These are phyloP conservation scores for Eulimnadia texana DNA, from an alignment of 1,140 invertebrate species.

Conservation along the genomic window DNA sequence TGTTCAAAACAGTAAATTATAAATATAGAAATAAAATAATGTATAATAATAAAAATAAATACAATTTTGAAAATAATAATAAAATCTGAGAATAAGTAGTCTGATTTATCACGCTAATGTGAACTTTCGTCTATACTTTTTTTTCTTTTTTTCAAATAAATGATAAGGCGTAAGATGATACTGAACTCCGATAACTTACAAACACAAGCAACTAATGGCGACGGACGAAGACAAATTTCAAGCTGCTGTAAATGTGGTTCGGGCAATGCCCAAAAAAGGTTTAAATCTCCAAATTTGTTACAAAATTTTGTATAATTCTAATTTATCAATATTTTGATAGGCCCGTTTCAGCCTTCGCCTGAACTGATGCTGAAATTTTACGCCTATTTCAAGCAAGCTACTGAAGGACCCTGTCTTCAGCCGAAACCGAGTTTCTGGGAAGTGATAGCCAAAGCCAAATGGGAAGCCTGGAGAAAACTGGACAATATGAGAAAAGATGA, in stretches of 20 bases:
- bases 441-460: conserved; percentile 72
- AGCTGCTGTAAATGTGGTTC: conserved; percentile 74
- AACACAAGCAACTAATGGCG: not conserved
- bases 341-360: conserved; percentile 86
- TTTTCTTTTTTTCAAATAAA: not conserved
- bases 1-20: not conserved
- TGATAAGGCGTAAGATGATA: too few species aligned
- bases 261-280: conserved; percentile 77
- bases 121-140: not conserved
- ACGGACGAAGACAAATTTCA: conserved; percentile 56
- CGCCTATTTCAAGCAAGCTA: conserved; percentile 87
- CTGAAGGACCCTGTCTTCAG: conserved; percentile 64
- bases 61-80: too few species aligned
- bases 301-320: not conserved
- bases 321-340: conserved; percentile 34
- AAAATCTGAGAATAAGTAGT: too few species aligned
- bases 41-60: too few species aligned
- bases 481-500: conserved; percentile 58
- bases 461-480: conserved; percentile 77
- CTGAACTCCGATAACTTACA: not conserved
- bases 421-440: conserved; percentile 81
- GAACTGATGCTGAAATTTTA: conserved; percentile 88
- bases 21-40: too few species aligned
- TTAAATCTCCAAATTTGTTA: conserved; percentile 10
- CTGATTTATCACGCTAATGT: not conserved